A percentile compares a stretch with the other conserved stretches of the same genome.
Conservation (phyloP, 2,113 vertebrate genomes). For the Nettapus auritus region DNA sequence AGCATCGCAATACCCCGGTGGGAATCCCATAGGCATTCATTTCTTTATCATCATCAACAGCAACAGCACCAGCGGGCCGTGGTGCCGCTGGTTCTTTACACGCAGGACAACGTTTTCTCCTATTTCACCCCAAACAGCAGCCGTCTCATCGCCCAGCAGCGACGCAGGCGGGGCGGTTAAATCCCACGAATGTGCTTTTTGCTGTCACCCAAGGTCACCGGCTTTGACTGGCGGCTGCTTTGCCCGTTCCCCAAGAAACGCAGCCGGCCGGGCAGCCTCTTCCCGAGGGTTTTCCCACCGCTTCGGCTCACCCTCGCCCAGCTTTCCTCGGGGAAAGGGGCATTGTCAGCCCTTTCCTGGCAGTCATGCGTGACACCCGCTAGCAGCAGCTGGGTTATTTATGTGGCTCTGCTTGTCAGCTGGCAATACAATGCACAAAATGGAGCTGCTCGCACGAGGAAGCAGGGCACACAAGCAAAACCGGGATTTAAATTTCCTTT, state of each 20-base stretch:
- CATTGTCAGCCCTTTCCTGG: background rate
- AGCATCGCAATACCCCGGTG: rapidly evolving
- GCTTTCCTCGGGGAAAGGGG: background rate
- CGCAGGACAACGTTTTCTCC: rapidly evolving
- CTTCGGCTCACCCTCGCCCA: background rate
- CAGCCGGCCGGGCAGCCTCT: background rate
- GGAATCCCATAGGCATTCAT: background rate
- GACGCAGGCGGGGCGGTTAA: rapidly evolving
- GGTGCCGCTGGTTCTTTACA: background rate
- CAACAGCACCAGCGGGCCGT: background rate
- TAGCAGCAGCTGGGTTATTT: conserved; percentile 21
- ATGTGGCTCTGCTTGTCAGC: background rate
- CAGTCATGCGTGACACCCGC: background rate
- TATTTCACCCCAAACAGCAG: background rate
- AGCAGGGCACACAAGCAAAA: background rate
- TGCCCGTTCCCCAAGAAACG: background rate
- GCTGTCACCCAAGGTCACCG: background rate
- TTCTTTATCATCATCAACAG: background rate
- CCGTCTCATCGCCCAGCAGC: background rate
- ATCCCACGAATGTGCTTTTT: rapidly evolving
- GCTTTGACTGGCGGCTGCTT: background rate
- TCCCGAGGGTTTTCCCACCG: background rate
- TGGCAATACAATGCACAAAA: background rate
- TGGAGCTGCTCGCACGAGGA: background rate
- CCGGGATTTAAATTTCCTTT: background rate